Percentiles rank a stretch among this genome's conserved stretches.
Conservation (phyloP, 2,888 invertebrate species). For the Pseudococcus longispinus region DNA sequence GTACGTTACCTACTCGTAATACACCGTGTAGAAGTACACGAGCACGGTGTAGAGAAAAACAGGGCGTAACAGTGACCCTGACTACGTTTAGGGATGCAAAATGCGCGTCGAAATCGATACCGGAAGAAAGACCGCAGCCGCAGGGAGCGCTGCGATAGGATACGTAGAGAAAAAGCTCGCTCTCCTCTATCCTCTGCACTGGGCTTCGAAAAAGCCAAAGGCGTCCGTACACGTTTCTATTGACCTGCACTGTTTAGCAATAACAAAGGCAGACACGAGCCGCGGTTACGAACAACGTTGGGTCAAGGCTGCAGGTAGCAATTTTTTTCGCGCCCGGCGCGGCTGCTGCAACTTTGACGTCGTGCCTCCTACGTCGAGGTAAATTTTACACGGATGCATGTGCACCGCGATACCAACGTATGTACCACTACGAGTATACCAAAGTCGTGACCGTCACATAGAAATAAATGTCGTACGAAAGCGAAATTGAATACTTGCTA, state of each 20-base stretch:
- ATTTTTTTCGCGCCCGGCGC: conserved; percentile 5
- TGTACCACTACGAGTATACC: too few relatives aligned
- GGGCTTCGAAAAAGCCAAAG: neutral
- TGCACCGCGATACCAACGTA: neutral
- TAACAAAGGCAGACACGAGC: conserved; percentile 37
- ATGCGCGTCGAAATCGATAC: conserved; percentile 53
- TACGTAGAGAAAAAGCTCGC: conserved; percentile 1
- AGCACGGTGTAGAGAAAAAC: neutral
- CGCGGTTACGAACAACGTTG: neutral
- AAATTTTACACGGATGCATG: neutral
- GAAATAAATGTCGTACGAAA: neutral
- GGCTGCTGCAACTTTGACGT: neutral
- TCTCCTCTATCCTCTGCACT: neutral
- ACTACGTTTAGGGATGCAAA: conserved; percentile 49
- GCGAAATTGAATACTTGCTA: neutral
- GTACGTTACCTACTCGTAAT: too few relatives aligned
- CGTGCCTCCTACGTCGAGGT: neutral
- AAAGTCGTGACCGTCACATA: neutral
- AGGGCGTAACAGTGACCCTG: conserved; percentile 54
- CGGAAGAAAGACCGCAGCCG: conserved; percentile 41
- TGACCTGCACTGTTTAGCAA: conserved; percentile 30
- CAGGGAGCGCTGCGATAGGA: neutral
- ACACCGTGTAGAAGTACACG: neutral
- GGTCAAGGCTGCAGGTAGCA: conserved; percentile 36
- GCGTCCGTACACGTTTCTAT: conserved; percentile 24